These are phyloP conservation scores for Callithrix jacchus DNA, from an alignment of 2,113 vertebrate genomes.

Conservation along the genomic window DNA sequence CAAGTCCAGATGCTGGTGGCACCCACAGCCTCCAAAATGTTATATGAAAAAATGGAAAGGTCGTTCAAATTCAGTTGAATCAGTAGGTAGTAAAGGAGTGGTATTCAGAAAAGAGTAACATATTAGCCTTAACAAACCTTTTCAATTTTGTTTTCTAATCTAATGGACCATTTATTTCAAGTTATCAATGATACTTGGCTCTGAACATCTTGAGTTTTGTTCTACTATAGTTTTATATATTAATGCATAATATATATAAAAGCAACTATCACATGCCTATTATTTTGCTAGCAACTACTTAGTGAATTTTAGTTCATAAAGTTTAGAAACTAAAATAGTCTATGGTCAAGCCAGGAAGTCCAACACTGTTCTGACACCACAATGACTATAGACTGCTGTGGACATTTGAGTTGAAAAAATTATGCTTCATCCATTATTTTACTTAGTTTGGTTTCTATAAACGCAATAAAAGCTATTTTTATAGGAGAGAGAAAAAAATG, in stretches of 20 bases:
- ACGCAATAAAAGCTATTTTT: background rate
- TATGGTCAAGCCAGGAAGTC: background rate
- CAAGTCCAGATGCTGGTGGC: background rate
- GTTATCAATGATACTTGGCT: background rate
- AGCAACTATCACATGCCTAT: background rate
- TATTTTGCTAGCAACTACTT: background rate
- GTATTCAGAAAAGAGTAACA: background rate
- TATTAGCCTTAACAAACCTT: background rate
- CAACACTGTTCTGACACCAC: background rate
- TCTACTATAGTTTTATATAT: background rate
- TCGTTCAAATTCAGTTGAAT: background rate
- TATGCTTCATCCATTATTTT: background rate
- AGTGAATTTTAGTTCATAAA: background rate
- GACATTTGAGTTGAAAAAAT: background rate
- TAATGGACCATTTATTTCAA: background rate
- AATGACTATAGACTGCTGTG: background rate
- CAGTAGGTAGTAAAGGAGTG: background rate
- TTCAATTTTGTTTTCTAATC: background rate
- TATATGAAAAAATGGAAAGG: background rate
- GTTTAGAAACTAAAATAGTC: background rate
- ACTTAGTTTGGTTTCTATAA: background rate
- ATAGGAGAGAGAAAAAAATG: background rate
- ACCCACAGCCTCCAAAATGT: background rate
- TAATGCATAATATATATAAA: background rate
- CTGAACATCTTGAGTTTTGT: background rate